A percentile compares a stretch with the other conserved stretches of the same genome.
Evolutionary conservation across 2,888 invertebrate species (phyloP).

Genomic region (Andrena dorsata): DNA sequence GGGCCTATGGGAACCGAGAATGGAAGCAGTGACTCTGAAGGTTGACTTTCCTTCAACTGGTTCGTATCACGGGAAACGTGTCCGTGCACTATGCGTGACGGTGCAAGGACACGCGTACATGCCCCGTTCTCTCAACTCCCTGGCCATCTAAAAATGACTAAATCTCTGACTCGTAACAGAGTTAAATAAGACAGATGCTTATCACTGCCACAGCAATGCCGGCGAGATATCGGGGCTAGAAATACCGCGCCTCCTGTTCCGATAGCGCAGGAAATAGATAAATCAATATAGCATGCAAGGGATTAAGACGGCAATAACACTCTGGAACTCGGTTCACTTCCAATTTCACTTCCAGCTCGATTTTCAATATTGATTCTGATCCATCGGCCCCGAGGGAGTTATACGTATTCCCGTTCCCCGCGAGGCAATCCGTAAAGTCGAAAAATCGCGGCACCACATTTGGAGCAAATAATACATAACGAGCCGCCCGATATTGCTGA

Average conservation of each 20-base stretch:
- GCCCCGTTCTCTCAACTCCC: not conserved
- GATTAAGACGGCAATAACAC: too few species aligned
- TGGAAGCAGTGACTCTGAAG: not conserved
- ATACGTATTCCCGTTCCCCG: not conserved
- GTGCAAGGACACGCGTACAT: constrained; percentile 17
- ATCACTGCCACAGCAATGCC: not conserved
- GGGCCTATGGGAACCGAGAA: not conserved
- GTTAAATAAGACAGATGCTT: not conserved
- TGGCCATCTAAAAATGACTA: not conserved
- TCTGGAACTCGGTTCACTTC: too few species aligned
- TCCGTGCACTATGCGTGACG: constrained; percentile 41
- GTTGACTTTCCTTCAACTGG: constrained; percentile 9
- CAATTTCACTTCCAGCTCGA: too few species aligned
- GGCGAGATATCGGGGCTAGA: not conserved
- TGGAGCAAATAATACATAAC: constrained; percentile 1
- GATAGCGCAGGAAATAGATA: not conserved
- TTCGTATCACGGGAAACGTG: constrained; percentile 38
- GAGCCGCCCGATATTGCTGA: not conserved
- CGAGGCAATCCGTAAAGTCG: not conserved
- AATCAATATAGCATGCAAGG: too few species aligned
- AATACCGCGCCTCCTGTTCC: not conserved
- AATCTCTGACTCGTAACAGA: not conserved
- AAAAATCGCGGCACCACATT: not conserved
- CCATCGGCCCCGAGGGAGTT: not conserved
- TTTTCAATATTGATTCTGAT: not conserved